These are phyloP conservation scores for Microtus richardsoni DNA, from an alignment of 2,113 vertebrate species.

Conservation along the genomic window DNA sequence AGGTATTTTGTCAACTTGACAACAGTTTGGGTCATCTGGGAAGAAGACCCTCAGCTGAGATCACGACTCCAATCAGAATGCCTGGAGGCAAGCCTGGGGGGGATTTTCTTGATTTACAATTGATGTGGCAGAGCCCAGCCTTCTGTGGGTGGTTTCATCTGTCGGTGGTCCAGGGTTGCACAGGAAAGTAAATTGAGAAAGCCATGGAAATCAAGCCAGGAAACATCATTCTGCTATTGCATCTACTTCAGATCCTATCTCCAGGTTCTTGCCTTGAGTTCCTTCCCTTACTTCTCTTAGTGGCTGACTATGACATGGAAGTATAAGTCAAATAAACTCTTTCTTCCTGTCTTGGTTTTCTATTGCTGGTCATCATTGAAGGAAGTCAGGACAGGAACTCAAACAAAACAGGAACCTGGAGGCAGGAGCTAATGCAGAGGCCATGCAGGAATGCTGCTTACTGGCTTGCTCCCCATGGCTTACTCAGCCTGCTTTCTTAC, in stretches of 20 bases:
- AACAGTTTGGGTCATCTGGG: no score
- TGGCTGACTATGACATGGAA: background rate
- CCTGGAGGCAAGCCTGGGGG: background rate
- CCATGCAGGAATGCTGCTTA: background rate
- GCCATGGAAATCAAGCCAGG: background rate
- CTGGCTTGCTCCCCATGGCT: no score
- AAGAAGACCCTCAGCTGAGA: background rate
- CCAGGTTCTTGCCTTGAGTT: background rate
- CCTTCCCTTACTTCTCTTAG: background rate
- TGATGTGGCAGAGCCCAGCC: background rate
- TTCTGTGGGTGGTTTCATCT: background rate
- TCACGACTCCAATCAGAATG: background rate
- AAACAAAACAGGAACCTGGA: background rate
- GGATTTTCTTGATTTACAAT: background rate
- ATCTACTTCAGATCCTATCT: background rate
- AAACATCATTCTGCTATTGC: no score
- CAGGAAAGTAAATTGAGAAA: background rate
- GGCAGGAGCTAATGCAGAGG: background rate
- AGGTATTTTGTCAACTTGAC: background rate
- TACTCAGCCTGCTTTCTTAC: background rate
- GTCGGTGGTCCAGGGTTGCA: background rate
- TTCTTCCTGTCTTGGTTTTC: background rate
- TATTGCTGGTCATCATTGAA: background rate
- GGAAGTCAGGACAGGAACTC: background rate
- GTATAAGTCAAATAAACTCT: background rate